Percentiles rank a stretch among this genome's conserved stretches.
Conservation (phyloP, 23 tunicate genomes). For the Aplidium turbinatum region DNA sequence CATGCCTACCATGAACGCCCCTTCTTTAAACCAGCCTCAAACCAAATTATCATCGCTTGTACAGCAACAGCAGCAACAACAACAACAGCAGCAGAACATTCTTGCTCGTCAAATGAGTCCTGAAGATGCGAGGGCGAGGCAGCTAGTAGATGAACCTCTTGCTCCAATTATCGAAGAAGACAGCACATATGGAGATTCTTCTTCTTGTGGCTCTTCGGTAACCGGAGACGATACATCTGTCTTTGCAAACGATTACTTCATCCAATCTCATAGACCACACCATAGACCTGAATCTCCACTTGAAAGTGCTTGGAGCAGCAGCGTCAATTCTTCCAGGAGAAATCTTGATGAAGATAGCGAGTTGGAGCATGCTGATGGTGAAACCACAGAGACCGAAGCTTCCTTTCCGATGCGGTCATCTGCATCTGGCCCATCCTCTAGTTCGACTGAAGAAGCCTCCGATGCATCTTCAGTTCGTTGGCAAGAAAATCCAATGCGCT, state of each 20-base stretch:
- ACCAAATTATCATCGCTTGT: too few species aligned
- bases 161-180: conserved; percentile 95
- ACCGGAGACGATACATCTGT: conserved; percentile 47
- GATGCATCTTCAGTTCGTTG: conserved; percentile 37
- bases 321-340: neutral
- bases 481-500: conserved; percentile 46
- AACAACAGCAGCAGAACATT: neutral
- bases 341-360: neutral
- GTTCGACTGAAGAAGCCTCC: conserved; percentile 24
- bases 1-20: conserved; percentile 22
- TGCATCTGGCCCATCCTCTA: neutral
- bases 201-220: conserved; percentile 52
- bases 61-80: neutral
- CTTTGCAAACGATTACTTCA: conserved; percentile 10
- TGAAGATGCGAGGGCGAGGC: conserved; percentile 56
- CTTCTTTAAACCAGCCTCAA: neutral
- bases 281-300: conserved; percentile 2
- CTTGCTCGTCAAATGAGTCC: neutral
- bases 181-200: conserved; percentile 62
- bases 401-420: conserved; percentile 3
- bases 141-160: conserved; percentile 84
- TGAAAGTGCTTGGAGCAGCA: neutral
- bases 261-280: neutral
- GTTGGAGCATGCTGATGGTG: conserved; percentile 5
- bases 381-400: conserved; percentile 42